Percentiles rank a stretch among this genome's conserved stretches.
Conservation (phyloP, 2,888 invertebrate genomes). For the Dichetophora obliterata region DNA sequence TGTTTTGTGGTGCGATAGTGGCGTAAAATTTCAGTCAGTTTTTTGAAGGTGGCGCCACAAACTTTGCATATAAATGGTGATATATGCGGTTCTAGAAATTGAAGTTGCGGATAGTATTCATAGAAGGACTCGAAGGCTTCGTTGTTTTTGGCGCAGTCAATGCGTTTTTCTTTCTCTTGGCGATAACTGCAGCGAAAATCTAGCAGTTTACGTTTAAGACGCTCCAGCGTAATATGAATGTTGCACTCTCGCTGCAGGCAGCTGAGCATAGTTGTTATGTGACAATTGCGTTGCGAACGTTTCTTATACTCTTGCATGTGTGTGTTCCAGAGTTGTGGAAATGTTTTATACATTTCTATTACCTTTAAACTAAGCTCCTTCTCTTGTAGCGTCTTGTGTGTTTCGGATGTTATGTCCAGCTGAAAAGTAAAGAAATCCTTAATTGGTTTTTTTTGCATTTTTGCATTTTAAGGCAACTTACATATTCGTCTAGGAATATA, state of each 20-base stretch:
- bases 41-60: constrained; percentile 56
- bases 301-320: constrained; percentile 59
- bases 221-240: constrained; percentile 57
- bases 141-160: constrained; percentile 48
- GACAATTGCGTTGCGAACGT: constrained; percentile 55
- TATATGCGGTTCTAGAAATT: constrained; percentile 60
- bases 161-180: constrained; percentile 56
- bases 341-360: constrained; percentile 56
- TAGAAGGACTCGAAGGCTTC: constrained; percentile 53
- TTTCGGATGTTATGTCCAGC: constrained; percentile 28
- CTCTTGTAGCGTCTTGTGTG: constrained; percentile 52
- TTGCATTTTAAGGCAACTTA: constrained; percentile 34
- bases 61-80: constrained; percentile 57
- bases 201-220: constrained; percentile 58
- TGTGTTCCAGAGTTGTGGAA: constrained; percentile 62
- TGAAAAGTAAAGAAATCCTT: background rate
- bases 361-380: constrained; percentile 56
- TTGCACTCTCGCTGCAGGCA: constrained; percentile 57
- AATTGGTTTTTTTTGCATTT: background rate
- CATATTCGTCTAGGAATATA: constrained; percentile 58
- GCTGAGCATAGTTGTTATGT: constrained; percentile 57
- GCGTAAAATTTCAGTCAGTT: constrained; percentile 54
- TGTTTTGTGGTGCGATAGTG: constrained; percentile 56
- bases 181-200: constrained; percentile 61
- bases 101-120: constrained; percentile 56